Conservation (phyloP, 2,888 invertebrate genomes). For the Anticlea derivata region DNA sequence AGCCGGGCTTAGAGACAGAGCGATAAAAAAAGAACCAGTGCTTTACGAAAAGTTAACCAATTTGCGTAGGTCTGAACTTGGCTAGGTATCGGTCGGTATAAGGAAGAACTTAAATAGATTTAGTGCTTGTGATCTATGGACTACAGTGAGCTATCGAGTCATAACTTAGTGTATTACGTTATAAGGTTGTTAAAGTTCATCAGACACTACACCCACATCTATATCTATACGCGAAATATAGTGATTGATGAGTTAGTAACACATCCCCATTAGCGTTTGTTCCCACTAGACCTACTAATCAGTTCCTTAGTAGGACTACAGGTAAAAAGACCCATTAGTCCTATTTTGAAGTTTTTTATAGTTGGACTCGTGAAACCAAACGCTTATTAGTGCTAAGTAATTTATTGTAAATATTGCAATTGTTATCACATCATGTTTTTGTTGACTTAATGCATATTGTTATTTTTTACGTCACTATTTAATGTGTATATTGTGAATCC, state of each 20-base stretch:
- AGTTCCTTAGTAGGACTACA: too few relatives aligned
- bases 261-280: constrained; percentile 9
- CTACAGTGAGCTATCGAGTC: constrained; percentile 68
- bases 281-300: too few relatives aligned
- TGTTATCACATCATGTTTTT: constrained; percentile 55
- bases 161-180: constrained; percentile 39
- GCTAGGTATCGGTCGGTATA: constrained; percentile 7
- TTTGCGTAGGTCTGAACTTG: too few relatives aligned
- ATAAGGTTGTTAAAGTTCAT: constrained; percentile 21
- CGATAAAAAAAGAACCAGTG: too few relatives aligned
- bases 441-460: too few relatives aligned
- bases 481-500: constrained; percentile 17
- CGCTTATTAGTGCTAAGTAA: constrained; percentile 61
- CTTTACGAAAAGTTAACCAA: too few relatives aligned
- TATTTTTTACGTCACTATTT: constrained; percentile 2
- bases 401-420: constrained; percentile 47
- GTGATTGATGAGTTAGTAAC: constrained; percentile 22
- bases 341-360: too few relatives aligned
- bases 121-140: constrained; percentile 51
- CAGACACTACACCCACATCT: neutral
- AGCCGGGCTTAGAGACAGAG: too few relatives aligned
- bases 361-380: too few relatives aligned
- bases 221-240: neutral
- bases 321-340: too few relatives aligned
- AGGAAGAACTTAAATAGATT: constrained; percentile 31